These are phyloP conservation scores for Scatophagus argus DNA, from an alignment of 2,113 vertebrate species.

Conservation along the genomic window DNA sequence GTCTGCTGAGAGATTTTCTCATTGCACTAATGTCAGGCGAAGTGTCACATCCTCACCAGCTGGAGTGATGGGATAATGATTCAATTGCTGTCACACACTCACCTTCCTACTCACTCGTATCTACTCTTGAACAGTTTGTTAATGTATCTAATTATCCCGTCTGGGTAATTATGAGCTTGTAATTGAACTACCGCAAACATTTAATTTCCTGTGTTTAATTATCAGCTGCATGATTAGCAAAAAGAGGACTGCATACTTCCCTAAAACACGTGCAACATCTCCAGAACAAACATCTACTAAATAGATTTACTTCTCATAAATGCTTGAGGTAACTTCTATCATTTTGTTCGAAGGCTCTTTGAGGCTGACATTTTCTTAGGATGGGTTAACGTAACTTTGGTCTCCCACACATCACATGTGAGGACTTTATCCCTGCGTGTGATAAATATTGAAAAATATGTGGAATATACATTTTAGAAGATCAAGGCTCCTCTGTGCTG, in stretches of 20 bases:
- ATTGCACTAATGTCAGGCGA: constrained; percentile 51
- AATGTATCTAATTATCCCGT: constrained; percentile 55
- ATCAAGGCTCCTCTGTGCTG: constrained; percentile 19
- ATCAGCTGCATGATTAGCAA: background rate
- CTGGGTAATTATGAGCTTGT: constrained; percentile 38
- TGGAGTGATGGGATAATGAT: constrained; percentile 68
- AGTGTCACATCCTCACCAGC: constrained; percentile 74
- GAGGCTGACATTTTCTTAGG: background rate
- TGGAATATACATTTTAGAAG: background rate
- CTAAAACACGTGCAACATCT: background rate
- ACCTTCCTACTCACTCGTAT: constrained; percentile 57
- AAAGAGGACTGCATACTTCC: background rate
- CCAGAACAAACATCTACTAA: background rate
- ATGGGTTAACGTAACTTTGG: background rate
- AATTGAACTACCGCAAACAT: constrained; percentile 53
- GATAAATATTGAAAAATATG: background rate
- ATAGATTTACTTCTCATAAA: background rate
- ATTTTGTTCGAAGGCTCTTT: background rate
- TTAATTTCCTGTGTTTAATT: constrained; percentile 23
- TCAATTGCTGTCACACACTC: constrained; percentile 63
- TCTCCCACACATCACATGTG: background rate
- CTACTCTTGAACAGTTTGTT: constrained; percentile 49
- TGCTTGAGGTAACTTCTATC: background rate
- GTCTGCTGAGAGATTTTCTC: constrained; percentile 53
- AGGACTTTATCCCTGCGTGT: background rate